Conservation (phyloP, 2,888 invertebrate genomes). For the Harpalus rufipes region DNA sequence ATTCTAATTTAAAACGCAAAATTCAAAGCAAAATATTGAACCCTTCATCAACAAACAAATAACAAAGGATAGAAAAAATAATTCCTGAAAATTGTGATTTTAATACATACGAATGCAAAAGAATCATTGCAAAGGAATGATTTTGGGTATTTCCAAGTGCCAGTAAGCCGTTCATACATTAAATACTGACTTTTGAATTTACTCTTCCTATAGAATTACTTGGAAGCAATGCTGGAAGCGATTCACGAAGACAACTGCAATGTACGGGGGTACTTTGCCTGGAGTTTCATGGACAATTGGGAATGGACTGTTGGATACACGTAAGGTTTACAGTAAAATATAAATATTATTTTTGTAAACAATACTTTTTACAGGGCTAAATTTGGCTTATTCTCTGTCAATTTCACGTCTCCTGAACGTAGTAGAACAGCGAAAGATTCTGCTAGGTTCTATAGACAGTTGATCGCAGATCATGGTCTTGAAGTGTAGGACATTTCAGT, state of each 20-base stretch:
- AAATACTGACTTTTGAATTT: not conserved
- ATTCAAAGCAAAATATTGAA: no score
- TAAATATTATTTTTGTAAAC: not conserved
- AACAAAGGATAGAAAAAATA: no score
- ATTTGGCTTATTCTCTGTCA: conserved; percentile 9
- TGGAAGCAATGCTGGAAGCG: conserved; percentile 77
- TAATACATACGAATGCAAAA: no score
- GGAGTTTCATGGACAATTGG: conserved; percentile 91
- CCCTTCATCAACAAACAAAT: no score
- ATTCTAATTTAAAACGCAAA: no score
- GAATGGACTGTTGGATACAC: conserved; percentile 89
- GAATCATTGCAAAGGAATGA: no score
- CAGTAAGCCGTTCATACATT: not conserved
- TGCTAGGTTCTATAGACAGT: not conserved
- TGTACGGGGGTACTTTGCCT: conserved; percentile 85
- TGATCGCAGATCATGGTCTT: not conserved
- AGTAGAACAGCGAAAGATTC: conserved; percentile 15
- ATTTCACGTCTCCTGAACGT: not conserved
- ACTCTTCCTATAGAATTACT: conserved; percentile 74
- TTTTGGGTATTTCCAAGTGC: no score
- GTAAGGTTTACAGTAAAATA: conserved; percentile 76
- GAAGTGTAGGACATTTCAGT: not conserved
- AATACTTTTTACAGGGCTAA: not conserved
- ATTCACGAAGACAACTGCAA: conserved; percentile 80
- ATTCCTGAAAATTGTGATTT: no score